These are phyloP conservation scores for Platyrinchus mystaceus DNA, from an alignment of 2,797 vertebrate species.

Conservation along the genomic window DNA sequence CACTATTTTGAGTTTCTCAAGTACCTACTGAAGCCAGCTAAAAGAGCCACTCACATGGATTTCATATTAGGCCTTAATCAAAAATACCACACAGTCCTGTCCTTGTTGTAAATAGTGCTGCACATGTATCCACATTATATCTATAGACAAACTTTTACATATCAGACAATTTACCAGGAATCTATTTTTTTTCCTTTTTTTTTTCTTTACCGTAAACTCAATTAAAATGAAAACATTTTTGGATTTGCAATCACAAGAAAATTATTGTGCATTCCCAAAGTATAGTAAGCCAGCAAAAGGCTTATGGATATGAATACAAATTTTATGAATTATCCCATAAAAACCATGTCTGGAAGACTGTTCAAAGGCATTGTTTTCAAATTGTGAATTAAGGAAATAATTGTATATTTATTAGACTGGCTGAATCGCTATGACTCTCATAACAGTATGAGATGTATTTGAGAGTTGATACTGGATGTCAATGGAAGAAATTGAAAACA, in stretches of 20 bases:
- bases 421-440: neutral
- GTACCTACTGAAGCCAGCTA: neutral
- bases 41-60: neutral
- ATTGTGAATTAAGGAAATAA: neutral
- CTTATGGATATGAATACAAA: neutral
- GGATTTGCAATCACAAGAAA: neutral
- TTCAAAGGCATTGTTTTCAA: neutral
- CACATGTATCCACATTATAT: neutral
- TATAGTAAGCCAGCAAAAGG: neutral
- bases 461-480: neutral
- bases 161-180: neutral
- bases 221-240: neutral
- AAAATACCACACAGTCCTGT: neutral
- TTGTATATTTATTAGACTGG: neutral
- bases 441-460: neutral
- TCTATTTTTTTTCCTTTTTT: fast-evolving
- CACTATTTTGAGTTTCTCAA: neutral
- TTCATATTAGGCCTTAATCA: neutral
- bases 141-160: neutral
- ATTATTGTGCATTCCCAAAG: neutral
- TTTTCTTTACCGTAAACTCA: neutral
- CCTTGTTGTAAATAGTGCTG: neutral
- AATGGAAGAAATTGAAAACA: conserved; percentile 35
- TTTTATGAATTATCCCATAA: neutral
- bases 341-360: neutral